phyloP scores from a whole-genome alignment of 2,888 invertebrate species.

The Agapostemon virescens region DNA sequence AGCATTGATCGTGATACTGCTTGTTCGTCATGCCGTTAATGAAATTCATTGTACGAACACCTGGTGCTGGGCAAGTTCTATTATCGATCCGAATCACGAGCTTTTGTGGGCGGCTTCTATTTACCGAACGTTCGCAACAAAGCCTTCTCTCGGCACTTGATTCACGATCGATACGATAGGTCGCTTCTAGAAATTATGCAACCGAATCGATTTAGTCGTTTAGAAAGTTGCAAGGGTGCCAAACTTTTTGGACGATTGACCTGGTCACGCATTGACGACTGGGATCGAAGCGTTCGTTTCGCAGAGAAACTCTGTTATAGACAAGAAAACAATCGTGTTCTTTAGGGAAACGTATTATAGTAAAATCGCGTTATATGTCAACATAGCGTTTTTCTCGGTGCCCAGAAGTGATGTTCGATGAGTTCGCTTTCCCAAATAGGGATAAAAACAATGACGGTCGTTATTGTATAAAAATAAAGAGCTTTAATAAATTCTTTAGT shows the following conservation, averaged over 20 bases:
- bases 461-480: too few species aligned
- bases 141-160: background rate
- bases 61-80: constrained; percentile 51
- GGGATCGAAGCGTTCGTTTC: background rate
- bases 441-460: too few species aligned
- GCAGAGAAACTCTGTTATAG: background rate
- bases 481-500: too few species aligned
- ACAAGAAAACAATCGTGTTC: background rate
- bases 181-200: background rate
- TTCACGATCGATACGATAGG: constrained; percentile 2
- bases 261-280: constrained; percentile 9
- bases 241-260: background rate
- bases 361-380: too few species aligned
- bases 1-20: constrained; percentile 22
- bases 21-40: constrained; percentile 54
- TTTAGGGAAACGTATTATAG: background rate
- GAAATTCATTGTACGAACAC: constrained; percentile 55
- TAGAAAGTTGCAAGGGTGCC: constrained; percentile 6
- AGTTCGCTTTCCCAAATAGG: too few species aligned
- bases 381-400: too few species aligned
- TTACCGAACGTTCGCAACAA: constrained; percentile 24
- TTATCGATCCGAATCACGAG: constrained; percentile 41
- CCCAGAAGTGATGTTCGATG: too few species aligned
- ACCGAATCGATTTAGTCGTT: background rate
- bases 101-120: constrained; percentile 27